Evolutionary conservation across 30 jellyfish, hydroid and myxozoan species (phyloP).

Genomic region (Pelagia noctiluca): DNA sequence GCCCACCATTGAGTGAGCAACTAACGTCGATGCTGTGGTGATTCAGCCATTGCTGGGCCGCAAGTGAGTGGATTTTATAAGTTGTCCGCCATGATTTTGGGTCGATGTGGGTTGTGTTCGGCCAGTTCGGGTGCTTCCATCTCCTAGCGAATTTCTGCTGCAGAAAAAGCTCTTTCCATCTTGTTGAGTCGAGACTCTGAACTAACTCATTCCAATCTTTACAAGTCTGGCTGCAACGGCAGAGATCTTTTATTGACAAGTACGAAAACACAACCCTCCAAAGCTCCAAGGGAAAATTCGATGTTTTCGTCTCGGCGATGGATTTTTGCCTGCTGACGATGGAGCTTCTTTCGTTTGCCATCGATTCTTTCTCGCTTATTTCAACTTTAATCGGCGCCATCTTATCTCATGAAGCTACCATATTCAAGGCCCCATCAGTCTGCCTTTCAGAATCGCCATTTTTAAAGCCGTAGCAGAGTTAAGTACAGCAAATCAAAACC

Average conservation of each 20-base stretch:
- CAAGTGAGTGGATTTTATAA: slow-evolving; percentile 61
- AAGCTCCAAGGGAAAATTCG: slow-evolving; percentile 75
- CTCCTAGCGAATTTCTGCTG: slow-evolving; percentile 70
- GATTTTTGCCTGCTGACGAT: not conserved
- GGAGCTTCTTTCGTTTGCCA: not conserved
- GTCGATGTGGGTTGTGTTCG: slow-evolving; percentile 62
- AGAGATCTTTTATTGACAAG: slow-evolving; percentile 71
- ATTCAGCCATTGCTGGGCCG: slow-evolving; percentile 80
- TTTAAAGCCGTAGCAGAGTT: no score
- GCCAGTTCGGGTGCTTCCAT: slow-evolving; percentile 97
- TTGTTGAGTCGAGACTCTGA: slow-evolving; percentile 83
- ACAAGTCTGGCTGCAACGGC: slow-evolving; percentile 83
- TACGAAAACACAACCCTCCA: slow-evolving; percentile 90
- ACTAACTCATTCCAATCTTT: slow-evolving; percentile 82
- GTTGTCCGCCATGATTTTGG: slow-evolving; percentile 82
- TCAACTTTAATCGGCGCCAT: not conserved
- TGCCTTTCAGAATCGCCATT: no score
- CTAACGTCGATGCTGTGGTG: slow-evolving; percentile 53
- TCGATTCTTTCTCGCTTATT: not conserved
- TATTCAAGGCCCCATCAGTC: no score
- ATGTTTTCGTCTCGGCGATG: not conserved
- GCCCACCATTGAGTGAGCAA: slow-evolving; percentile 70
- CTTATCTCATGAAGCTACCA: no score
- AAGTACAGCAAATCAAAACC: no score
- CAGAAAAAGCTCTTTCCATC: slow-evolving; percentile 85